Conservation (phyloP, 2,888 invertebrate species). For the Blastobasis lacticolella region DNA sequence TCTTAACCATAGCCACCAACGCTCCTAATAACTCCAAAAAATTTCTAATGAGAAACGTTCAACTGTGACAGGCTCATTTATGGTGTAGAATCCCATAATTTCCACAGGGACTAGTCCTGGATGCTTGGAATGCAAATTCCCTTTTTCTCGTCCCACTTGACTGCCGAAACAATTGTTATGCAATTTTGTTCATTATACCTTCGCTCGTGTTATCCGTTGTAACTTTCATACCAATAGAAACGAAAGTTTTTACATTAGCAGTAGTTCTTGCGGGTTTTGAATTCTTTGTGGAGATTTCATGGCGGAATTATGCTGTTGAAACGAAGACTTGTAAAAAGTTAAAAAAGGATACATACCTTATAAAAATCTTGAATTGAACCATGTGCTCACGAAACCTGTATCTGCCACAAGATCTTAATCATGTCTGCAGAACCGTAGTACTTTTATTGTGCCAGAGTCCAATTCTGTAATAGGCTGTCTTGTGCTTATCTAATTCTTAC, state of each 20-base stretch:
- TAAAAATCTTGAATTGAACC: too few species aligned
- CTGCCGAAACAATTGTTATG: constrained; percentile 3
- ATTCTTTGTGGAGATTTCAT: not conserved
- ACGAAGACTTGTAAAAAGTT: too few species aligned
- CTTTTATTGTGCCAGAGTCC: too few species aligned
- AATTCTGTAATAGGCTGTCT: too few species aligned
- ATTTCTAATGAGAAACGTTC: constrained; percentile 3
- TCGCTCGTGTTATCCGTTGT: not conserved
- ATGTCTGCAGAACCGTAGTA: too few species aligned
- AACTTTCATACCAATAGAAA: not conserved
- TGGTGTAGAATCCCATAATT: constrained; percentile 21
- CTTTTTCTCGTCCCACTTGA: not conserved
- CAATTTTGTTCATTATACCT: constrained; percentile 1
- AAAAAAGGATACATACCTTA: too few species aligned
- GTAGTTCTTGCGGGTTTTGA: constrained; percentile 9
- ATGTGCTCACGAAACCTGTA: too few species aligned
- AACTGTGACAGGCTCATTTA: constrained; percentile 15
- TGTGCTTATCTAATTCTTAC: too few species aligned
- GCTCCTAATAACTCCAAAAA: not conserved
- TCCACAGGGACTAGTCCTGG: constrained; percentile 20
- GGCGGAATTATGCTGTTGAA: not conserved
- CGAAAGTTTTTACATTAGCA: not conserved
- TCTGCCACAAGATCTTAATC: too few species aligned
- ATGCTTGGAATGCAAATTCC: constrained; percentile 2
- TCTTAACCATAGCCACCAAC: too few species aligned